Evolutionary conservation across 1,140 invertebrate genomes (phyloP).

Genomic region (Agrypnia vestita): DNA sequence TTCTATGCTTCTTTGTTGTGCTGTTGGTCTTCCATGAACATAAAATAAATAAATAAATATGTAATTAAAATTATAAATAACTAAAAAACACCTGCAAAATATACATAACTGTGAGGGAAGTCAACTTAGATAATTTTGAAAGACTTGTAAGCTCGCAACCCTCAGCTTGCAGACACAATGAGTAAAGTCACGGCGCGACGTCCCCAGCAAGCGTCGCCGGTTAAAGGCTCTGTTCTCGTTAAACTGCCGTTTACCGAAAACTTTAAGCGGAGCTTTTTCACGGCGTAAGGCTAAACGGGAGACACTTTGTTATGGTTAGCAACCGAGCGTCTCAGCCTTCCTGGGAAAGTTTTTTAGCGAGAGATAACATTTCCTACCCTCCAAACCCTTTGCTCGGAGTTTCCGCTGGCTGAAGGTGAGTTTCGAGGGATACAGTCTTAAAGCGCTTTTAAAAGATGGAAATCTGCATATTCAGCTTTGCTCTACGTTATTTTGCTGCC

Average conservation of each 20-base stretch:
- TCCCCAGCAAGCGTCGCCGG: not conserved
- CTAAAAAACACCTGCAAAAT: no score
- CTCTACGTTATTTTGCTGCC: no score
- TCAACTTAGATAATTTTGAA: no score
- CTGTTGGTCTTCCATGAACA: no score
- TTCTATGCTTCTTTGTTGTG: no score
- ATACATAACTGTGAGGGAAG: no score
- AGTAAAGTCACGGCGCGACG: not conserved
- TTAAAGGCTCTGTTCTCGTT: conserved; percentile 9
- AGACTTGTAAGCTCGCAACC: no score
- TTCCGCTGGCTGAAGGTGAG: not conserved
- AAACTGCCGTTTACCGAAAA: not conserved
- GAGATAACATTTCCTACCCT: not conserved
- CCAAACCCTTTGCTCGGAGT: not conserved
- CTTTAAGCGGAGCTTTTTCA: not conserved
- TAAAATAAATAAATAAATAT: no score
- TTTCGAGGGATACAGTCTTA: not conserved
- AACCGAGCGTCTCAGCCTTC: not conserved
- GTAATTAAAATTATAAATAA: no score
- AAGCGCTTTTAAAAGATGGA: not conserved
- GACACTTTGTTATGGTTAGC: conserved; percentile 5
- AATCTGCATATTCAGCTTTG: no score
- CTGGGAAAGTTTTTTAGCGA: not conserved
- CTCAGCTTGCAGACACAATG: not conserved
- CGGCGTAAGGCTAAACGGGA: conserved; percentile 1